Evolutionary conservation across 2,888 invertebrate species (phyloP), one percentile per base, ranked within the genome.

Genomic region (Bombylius major): DNA sequence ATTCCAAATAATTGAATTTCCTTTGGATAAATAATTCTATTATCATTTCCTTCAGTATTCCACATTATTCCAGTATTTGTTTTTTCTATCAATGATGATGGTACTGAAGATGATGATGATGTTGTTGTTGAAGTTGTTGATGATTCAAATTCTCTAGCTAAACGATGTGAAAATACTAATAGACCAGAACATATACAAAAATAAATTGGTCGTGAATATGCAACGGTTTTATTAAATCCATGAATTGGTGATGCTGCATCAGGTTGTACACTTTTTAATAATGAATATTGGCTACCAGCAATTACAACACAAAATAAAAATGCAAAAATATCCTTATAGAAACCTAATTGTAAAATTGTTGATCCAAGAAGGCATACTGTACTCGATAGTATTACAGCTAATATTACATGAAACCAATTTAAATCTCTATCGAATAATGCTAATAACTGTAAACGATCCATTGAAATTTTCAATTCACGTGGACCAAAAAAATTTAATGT

Each of bases 161-260:
- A 67, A 64, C 71, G 70, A 60, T 78, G 75, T 5, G 77, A 76
- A 1, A 75, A 67, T 57, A 79, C 74, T 53, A 82, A 63, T 60
- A 82, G 68, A 0, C 76, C 77, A 8, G 86, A 82, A 66, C 89
- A 88, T 47, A 95, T 67, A 65, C 90, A 90, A 69, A 95, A 98
- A 75, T 97, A 98, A 14, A 95, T 87, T 6, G 97, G 92, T 59
- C 95, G 81, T 32, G 93, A 93, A 71, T 93, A 96, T 44, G 93
- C 89, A 45, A 96, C 93, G 65, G 95, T 85, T 65, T 91, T 85
- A 72, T 98, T 98, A 69, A 94, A 97, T 12, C 97, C 97, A 73
- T 99, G 99, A 46, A 96, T 95, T 0, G 99, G 98, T 4, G 98
- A 98, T 0, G 98, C 90, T 0, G 98, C 95, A 74, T 99, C 99